These are phyloP conservation scores for Emys orbicularis DNA, from an alignment of 2,797 vertebrate species.

Conservation along the genomic window DNA sequence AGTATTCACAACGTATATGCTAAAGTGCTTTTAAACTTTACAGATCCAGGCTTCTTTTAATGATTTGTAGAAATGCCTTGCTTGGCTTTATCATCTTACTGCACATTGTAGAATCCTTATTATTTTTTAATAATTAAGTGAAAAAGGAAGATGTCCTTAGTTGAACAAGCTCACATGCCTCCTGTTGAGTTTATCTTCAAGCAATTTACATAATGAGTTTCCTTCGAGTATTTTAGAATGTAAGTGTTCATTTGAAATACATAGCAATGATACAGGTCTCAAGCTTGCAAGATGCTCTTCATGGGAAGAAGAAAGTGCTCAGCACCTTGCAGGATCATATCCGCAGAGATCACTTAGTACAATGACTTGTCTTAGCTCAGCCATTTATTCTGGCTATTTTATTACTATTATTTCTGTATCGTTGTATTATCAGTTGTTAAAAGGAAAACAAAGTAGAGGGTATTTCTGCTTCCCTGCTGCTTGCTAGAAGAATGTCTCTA, in stretches of 20 bases:
- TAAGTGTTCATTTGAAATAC: conserved; percentile 31
- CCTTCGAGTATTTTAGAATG: conserved; percentile 38
- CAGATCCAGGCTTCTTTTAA: conserved; percentile 36
- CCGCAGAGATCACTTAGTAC: background rate
- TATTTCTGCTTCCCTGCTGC: background rate
- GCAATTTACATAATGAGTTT: conserved; percentile 22
- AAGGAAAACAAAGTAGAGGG: background rate
- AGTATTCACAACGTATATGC: background rate
- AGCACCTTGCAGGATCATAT: background rate
- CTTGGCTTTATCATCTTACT: conserved; percentile 44
- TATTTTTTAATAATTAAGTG: conserved; percentile 39
- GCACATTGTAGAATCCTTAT: conserved; percentile 28
- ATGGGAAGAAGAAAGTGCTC: background rate
- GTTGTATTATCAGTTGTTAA: conserved; percentile 32
- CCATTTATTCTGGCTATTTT: conserved; percentile 22
- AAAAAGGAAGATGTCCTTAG: conserved; percentile 29
- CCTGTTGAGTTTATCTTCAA: conserved; percentile 50
- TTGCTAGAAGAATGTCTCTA: background rate
- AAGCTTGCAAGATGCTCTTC: background rate
- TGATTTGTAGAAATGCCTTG: conserved; percentile 6
- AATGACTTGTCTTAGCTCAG: conserved; percentile 9
- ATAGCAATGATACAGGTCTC: background rate
- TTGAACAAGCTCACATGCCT: background rate
- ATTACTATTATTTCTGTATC: background rate
- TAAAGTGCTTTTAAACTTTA: conserved; percentile 16